phyloP scores from a whole-genome alignment of 2,888 invertebrate genomes.

The Coenonympha glycerion region DNA sequence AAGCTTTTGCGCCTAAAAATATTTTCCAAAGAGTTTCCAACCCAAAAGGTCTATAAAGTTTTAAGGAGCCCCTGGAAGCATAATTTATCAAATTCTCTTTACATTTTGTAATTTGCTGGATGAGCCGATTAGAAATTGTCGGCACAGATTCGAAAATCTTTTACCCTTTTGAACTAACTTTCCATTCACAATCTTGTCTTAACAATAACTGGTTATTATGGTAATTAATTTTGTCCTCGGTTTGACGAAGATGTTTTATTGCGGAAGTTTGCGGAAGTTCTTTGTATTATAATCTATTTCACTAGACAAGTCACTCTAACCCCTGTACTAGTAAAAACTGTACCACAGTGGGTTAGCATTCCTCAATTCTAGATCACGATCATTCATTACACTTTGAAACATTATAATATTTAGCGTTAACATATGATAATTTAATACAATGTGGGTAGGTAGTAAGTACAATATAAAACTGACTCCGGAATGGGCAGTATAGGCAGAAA shows the following conservation, averaged over 20 bases:
- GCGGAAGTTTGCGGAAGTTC: no score
- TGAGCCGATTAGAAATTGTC: slow-evolving; percentile 17
- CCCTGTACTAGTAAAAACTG: no score
- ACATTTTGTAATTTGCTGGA: slow-evolving; percentile 20
- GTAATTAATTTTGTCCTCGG: slow-evolving; percentile 6
- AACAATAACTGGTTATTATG: slow-evolving; percentile 19
- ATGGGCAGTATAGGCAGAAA: no score
- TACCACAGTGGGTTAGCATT: no score
- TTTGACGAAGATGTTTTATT: neutral
- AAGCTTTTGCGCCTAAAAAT: neutral
- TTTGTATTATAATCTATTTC: no score
- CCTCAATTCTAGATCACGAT: no score
- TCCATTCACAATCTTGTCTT: slow-evolving; percentile 14
- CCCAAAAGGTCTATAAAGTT: slow-evolving; percentile 12
- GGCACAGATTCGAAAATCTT: slow-evolving; percentile 14
- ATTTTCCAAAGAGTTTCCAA: neutral
- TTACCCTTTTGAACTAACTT: slow-evolving; percentile 17
- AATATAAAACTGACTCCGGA: no score
- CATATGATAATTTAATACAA: no score
- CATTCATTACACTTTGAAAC: no score
- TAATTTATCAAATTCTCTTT: slow-evolving; percentile 19
- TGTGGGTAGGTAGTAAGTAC: no score
- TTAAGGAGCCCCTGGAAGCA: slow-evolving; percentile 3
- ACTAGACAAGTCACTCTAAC: no score
- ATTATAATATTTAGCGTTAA: no score